Evolutionary conservation across 1,140 invertebrate species (phyloP).

Genomic region (Diuraphis noxia): DNA sequence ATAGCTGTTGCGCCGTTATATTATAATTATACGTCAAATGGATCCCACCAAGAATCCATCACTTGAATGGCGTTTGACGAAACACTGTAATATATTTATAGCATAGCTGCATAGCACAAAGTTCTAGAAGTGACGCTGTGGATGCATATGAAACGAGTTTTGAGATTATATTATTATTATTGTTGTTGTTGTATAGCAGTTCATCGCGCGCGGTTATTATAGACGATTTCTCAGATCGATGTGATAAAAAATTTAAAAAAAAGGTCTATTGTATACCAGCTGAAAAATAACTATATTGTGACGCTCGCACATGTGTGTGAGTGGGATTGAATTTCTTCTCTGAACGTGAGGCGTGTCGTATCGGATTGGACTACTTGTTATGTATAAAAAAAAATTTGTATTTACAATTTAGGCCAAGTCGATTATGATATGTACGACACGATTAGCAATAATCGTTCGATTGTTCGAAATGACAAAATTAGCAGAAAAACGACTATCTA

Average conservation of each 20-base stretch:
- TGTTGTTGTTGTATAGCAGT: background rate
- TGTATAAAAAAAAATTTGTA: background rate
- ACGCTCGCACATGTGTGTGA: too few relatives aligned
- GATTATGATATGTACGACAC: background rate
- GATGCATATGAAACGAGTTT: background rate
- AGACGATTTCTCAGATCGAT: background rate
- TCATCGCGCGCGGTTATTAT: background rate
- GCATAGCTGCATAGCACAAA: background rate
- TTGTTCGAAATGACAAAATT: too few relatives aligned
- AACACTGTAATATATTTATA: background rate
- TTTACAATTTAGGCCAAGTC: background rate
- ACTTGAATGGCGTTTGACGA: background rate
- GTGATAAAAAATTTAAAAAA: background rate
- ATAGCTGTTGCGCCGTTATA: background rate
- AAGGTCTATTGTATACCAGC: background rate
- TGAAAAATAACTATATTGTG: background rate
- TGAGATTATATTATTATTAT: too few relatives aligned
- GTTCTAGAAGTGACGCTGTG: background rate
- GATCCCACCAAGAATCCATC: background rate
- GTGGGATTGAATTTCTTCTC: background rate
- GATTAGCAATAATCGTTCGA: too few relatives aligned
- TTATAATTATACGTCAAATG: background rate
- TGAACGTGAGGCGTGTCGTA: background rate
- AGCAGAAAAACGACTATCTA: background rate
- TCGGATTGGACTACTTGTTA: background rate